Evolutionary conservation across 2,888 invertebrate genomes (phyloP), one percentile per base, ranked within the genome.

Genomic region (Ectemnius lituratus): DNA sequence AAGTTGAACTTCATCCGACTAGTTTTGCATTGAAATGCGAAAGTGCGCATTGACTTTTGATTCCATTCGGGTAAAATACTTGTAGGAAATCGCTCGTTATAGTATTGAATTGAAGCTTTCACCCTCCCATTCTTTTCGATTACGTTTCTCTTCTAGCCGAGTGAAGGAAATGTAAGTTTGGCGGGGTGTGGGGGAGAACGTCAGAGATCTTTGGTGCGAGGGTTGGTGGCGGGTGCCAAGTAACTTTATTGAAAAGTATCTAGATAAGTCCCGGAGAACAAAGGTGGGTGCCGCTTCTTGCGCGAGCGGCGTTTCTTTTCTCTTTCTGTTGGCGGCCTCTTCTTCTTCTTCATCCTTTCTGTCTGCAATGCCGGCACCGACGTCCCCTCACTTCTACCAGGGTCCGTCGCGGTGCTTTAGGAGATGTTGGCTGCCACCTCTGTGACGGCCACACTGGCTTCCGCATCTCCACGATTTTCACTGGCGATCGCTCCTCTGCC

Each of bases 231-330:
- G 80, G 75, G 78, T 78, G 81, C 75, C 82, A 83, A 81, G 80
- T 81, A 83, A 83, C 78, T 83, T 83, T 83, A 83, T 83, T 81
- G 83, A 83, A 83, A 83, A 83, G 83, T 83, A 81, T 83, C 80
- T 80, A 76, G 78, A 68, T 83, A 83, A 83, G 83, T 80, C 76
- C 59, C 27, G 73, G 68, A 72, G 83, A 83, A 83, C 83, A 83
- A 81, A 83, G 76, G 76, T 68, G 68, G 8, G 23, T 8, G 37
- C 69, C 23, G 74, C 59, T 65, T 67, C 74, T 63, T 67, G 66
- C 64, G 64, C 59, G 66, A 63, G 47, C 52, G 66, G 16, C 62
- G 45, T 61, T 46, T 45, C 59, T 62, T 45, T 47, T 62, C 57
- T 62, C 52, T 16, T 16, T 52, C 52, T 16, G 1, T 52, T 52